Evolutionary conservation across 2,797 vertebrate genomes (phyloP), one percentile per base, ranked within the genome.

Genomic region (Acropternis orthonyx): DNA sequence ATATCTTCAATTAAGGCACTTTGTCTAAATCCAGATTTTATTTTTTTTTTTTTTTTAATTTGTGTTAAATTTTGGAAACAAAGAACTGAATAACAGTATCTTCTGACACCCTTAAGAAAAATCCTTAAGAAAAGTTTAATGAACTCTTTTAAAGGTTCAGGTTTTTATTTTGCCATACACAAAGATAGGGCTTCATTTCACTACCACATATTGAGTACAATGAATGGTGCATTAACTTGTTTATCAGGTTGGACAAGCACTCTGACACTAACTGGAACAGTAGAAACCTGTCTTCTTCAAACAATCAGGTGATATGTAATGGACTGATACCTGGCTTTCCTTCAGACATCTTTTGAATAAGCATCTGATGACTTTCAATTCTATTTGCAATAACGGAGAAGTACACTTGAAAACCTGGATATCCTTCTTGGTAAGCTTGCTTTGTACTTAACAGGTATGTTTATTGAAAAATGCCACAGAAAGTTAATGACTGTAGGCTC

Each of bases 201-300:
- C 15, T 61, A 21, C 6, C 14, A 58, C 8, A 14, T 0, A 0
- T 16, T 36, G 28, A 44, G 14, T 37, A 26, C 46, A 48, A 13
- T 37, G 43, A 84, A 48, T 24, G 7, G 44, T 30, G 52, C 3
- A 30, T 5, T 49, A 19, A 56, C 13, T 46, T 65, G 9, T 48
- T 74, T 59, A 20, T 67, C 44, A 49, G 3, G 16, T 41, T 65
- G 23, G 32, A 56, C 9, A 54, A 41, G 61, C 32, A 52, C 7
- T 36, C 30, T 16, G 30, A 66, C 17, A 52, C 27, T 46, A 69
- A 30, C 15, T 81, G 36, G n/a, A 69, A 49, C 5, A 30, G 27
- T 18, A 85, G 18, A 84, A 77, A 14, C 6, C 14, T 41, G 4
- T 34, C 30, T 46, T 67, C 21, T 85, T 63, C 56, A 51, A 66